These are phyloP conservation scores for Muscicapa adusta DNA, from an alignment of 2,113 vertebrate species.

Conservation along the genomic window DNA sequence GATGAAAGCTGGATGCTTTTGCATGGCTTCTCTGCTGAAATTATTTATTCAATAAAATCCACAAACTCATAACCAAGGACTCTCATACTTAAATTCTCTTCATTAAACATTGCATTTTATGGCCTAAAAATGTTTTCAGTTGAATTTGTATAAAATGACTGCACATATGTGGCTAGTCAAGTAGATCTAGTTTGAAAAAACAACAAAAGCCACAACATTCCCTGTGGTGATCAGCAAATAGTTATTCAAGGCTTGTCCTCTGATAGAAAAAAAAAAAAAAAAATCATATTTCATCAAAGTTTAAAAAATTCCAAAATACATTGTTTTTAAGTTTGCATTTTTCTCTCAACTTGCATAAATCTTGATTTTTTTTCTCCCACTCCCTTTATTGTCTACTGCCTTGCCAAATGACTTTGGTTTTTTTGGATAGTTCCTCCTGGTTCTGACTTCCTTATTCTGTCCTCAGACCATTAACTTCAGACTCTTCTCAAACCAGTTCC, in stretches of 20 bases:
- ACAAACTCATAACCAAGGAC: neutral
- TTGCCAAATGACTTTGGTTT: neutral
- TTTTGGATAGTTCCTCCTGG: neutral
- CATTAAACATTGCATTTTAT: neutral
- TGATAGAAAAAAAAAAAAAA: neutral
- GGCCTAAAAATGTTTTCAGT: neutral
- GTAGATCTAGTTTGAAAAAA: neutral
- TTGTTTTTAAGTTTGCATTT: neutral
- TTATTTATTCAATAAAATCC: conserved; percentile 29
- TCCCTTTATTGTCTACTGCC: neutral
- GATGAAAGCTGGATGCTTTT: neutral
- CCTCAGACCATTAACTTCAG: neutral
- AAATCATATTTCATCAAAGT: neutral
- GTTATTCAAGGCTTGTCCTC: neutral
- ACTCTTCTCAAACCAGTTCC: neutral
- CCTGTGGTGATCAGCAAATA: neutral
- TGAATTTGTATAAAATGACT: neutral
- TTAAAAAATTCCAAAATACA: neutral
- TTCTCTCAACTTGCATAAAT: neutral
- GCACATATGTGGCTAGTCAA: neutral
- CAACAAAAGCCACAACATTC: neutral
- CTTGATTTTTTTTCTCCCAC: neutral
- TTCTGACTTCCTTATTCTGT: neutral
- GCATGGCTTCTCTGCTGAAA: neutral
- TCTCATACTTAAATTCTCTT: neutral